Evolutionary conservation across 2,113 vertebrate genomes (phyloP).

Genomic region (Cervus canadensis): DNA sequence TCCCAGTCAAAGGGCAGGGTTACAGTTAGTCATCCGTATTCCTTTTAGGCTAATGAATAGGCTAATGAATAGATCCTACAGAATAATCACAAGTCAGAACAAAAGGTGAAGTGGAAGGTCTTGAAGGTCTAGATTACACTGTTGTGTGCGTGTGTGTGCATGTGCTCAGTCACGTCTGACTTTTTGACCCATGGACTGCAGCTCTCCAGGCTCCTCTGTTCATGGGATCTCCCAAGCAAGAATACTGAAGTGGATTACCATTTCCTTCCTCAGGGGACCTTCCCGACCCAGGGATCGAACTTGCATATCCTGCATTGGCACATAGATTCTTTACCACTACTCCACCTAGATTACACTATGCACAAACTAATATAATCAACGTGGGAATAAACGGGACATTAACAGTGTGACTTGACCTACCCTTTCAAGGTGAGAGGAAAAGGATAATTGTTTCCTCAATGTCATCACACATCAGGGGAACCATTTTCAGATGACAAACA

Average conservation of each 20-base stretch:
- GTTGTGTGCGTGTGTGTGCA: no score
- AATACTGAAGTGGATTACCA: not conserved
- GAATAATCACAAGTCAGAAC: not conserved
- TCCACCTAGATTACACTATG: not conserved
- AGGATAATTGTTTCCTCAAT: not conserved
- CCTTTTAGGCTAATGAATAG: not conserved
- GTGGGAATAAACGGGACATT: not conserved
- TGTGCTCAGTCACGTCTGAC: not conserved
- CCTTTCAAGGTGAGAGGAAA: not conserved
- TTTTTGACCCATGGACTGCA: not conserved
- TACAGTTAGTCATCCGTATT: not conserved
- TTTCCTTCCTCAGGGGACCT: not conserved
- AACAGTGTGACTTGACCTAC: not conserved
- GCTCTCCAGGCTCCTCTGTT: not conserved
- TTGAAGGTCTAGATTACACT: not conserved
- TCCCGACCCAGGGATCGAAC: not conserved
- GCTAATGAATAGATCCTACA: not conserved
- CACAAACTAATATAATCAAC: not conserved
- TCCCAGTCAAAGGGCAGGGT: not conserved
- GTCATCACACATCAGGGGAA: not conserved
- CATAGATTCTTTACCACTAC: not conserved
- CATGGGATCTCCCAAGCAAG: not conserved
- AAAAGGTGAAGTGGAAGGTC: not conserved
- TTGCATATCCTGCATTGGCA: not conserved
- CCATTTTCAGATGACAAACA: not conserved